Base-by-base conservation (phyloP, 1,140 invertebrate genomes). In the Philopotamus ludificatus region DNA sequence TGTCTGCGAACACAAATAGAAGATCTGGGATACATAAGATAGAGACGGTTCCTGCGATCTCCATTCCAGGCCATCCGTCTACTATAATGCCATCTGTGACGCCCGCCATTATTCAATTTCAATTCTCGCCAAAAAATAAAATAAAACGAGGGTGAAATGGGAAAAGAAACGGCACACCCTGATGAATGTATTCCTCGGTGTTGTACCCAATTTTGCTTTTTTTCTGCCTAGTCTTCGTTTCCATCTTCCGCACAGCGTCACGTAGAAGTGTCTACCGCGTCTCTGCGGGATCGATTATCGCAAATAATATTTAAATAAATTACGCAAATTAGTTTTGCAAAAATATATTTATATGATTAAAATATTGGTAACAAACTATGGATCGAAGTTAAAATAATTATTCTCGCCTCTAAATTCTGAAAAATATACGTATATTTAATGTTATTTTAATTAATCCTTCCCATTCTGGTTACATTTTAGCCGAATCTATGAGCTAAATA, bases 31-130 rank as follows among this genome's bases (percentile, higher is more conserved):
- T 54, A 28, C 28, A 41, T 65, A 65, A 71, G 70, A 72, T 65
- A 70, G 58, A 73, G 70, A 73, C 70, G 72, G 71, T 69, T 72
- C 70, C 73, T 54, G 71, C 72, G 62, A 65, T 73, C 76, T 76
- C 74, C 73, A 77, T 77, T 78, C 76, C 71, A 63, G 70, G 74
- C 73, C 78, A 80, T 80, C 78, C 78, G 77, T 80, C 77, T 78
- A 74, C 72, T 76, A 74, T 78, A 75, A 77, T 77, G 75, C 77
- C 78, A 78, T 78, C 78, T 77, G 77, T 78, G 78, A 78, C 78
- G 75, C 65, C 67, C 54, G 72, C 70, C 74, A 78, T 79, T 77
- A 78, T 75, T 80, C 78, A 78, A 80, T 80, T 79, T 79, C 76
- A 74, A 75, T 76, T 74, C 72, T 72, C 73, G 73, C 73, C 74